phyloP scores from a whole-genome alignment of 64 coral and sea anemone genomes.

The Trachythela sp. region DNA sequence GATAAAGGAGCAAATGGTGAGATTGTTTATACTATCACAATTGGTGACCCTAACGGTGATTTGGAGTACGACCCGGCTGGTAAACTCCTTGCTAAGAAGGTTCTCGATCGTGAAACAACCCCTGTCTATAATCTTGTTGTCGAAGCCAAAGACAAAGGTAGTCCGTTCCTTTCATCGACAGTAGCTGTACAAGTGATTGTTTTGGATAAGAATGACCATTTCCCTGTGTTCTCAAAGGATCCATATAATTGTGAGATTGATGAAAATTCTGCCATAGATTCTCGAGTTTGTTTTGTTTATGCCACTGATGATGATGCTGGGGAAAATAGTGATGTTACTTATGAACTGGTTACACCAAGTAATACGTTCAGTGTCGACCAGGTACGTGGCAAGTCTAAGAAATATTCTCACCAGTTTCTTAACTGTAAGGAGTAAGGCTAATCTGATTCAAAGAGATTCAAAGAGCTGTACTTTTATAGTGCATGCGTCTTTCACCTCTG shows the following conservation, averaged over 20 bases:
- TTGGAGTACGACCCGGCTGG: background rate
- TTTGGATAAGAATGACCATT: background rate
- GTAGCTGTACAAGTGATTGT: background rate
- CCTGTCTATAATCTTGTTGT: background rate
- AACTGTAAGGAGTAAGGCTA: too few species aligned
- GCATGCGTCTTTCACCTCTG: too few species aligned
- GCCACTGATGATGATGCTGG: slow-evolving; percentile 50
- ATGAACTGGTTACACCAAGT: slow-evolving; percentile 29
- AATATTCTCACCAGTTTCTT: too few species aligned
- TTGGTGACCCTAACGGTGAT: background rate
- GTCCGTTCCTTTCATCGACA: background rate
- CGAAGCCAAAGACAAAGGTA: background rate
- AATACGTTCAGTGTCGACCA: background rate
- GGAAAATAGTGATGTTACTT: slow-evolving; percentile 41
- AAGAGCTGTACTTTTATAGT: background rate
- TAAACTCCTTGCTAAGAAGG: background rate
- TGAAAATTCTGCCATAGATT: slow-evolving; percentile 54
- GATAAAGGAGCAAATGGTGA: slow-evolving; percentile 3
- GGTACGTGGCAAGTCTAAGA: background rate
- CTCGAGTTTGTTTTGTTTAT: slow-evolving; percentile 58
- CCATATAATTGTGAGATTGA: slow-evolving; percentile 2
- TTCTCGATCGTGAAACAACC: background rate
- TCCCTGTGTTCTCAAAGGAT: background rate
- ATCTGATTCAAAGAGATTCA: too few species aligned
- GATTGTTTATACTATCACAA: background rate